phyloP scores from a whole-genome alignment of 2,888 invertebrate genomes.

The Resseliella maxima region DNA sequence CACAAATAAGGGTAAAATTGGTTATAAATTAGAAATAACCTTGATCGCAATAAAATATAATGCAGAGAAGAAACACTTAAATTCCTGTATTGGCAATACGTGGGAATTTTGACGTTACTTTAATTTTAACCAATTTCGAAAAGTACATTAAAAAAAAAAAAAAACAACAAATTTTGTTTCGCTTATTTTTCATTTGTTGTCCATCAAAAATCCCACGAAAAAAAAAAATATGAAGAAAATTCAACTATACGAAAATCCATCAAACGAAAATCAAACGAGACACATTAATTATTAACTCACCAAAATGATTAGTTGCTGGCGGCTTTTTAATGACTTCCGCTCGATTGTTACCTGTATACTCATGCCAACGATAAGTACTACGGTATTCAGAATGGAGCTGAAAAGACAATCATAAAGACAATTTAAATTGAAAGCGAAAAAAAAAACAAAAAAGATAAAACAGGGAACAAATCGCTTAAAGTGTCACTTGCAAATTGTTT shows the following conservation, averaged over 20 bases:
- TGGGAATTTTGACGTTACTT: neutral
- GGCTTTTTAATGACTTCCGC: conserved; percentile 78
- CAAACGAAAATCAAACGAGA: neutral
- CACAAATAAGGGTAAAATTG: neutral
- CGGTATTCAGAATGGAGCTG: conserved; percentile 94
- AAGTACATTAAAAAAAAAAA: neutral
- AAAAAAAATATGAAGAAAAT: neutral
- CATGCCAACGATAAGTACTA: conserved; percentile 96
- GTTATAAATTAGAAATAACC: conserved; percentile 9
- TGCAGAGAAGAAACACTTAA: too few species aligned
- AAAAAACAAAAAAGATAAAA: too few species aligned
- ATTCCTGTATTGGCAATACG: neutral
- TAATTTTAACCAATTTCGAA: neutral
- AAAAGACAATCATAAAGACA: conserved; percentile 51
- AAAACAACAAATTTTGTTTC: neutral
- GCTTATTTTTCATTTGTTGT: neutral
- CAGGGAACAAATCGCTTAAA: neutral
- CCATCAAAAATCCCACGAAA: conserved; percentile 40
- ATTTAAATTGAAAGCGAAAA: neutral
- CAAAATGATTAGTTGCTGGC: conserved; percentile 70
- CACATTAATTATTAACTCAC: conserved; percentile 60
- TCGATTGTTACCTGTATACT: conserved; percentile 82
- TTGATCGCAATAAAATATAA: neutral
- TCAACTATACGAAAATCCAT: neutral
- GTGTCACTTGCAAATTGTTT: neutral